Evolutionary conservation across 2,888 invertebrate genomes (phyloP).

Genomic region (Yponomeuta sedellus): DNA sequence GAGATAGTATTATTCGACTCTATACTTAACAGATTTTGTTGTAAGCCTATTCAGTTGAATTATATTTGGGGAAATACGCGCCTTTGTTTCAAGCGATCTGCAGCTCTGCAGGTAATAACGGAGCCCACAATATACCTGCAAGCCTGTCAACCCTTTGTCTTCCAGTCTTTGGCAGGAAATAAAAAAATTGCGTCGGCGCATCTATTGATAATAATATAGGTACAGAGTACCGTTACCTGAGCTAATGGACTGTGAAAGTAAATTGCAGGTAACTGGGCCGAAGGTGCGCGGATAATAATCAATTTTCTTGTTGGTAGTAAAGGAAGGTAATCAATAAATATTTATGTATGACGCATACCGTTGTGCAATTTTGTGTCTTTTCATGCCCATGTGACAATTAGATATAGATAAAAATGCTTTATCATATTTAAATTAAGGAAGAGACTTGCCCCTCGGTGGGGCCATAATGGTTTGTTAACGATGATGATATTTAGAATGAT

Average conservation of each 20-base stretch:
- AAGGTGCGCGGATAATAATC: too few relatives aligned
- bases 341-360: too few relatives aligned
- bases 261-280: too few relatives aligned
- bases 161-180: not conserved
- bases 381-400: too few relatives aligned
- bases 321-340: too few relatives aligned
- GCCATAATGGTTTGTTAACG: too few relatives aligned
- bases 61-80: not conserved
- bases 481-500: too few relatives aligned
- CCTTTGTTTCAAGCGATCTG: conserved; percentile 4
- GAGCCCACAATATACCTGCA: not conserved
- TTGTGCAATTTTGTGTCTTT: too few relatives aligned
- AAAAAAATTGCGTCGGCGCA: not conserved
- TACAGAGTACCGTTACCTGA: not conserved
- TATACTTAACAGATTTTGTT: not conserved
- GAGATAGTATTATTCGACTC: not conserved
- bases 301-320: too few relatives aligned
- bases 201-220: not conserved
- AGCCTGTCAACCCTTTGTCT: not conserved
- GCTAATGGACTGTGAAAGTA: not conserved
- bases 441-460: too few relatives aligned
- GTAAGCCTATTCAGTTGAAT: not conserved
- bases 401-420: too few relatives aligned
- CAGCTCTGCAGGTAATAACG: not conserved
- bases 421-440: too few relatives aligned